Base-by-base conservation (phyloP, 1,140 invertebrate genomes). In the Drosophila nannoptera region DNA sequence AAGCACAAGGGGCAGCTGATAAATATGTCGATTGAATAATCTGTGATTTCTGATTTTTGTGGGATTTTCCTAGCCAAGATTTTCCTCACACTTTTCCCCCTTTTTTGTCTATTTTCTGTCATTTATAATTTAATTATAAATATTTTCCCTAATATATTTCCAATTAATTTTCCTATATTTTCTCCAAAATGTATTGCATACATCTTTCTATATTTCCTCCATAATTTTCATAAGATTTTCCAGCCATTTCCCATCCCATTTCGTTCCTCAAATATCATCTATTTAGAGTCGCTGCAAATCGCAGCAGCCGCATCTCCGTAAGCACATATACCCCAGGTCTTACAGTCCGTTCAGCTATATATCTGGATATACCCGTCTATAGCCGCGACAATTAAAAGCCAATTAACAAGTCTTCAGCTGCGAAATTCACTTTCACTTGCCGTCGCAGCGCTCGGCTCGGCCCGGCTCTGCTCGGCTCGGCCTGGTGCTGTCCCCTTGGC, bases 371-470 rank as follows among this genome's bases (percentile, higher is more conserved):
- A 7, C 22, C 22, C 22, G 22, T 22, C 22, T 43, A 14, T 43
- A 14, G 68, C 59, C 50, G 53, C 48, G 56, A 63, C 77, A 86
- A 84, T 86, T 84, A 86, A 84, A 86, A 81, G 69, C 64, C 77
- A 84, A 84, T 84, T 84, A 81, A 81, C 80, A 81, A 69, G 63
- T 86, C 62, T 77, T 40, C 36, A 53, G 38, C 54, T 60, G 66
- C 73, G 74, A 42, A 43, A 73, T 83, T 83, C 80, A 83, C 78
- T 78, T 72, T 72, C 69, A 72, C 69, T 72, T 12, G 46, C 16
- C 29, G 40, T 22, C 22, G 22, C 22, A 3, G 32, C 46, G 22
- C 16, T 52, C 42, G 36, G 62, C 31, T 42, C 45, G 50, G 9
- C 14, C 0, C 11, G 1, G n/a, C n/a, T 8, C 36, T 14, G 7